Evolutionary conservation across 2,113 vertebrate genomes (phyloP), one percentile per base, ranked within the genome.

Genomic region (human): DNA sequence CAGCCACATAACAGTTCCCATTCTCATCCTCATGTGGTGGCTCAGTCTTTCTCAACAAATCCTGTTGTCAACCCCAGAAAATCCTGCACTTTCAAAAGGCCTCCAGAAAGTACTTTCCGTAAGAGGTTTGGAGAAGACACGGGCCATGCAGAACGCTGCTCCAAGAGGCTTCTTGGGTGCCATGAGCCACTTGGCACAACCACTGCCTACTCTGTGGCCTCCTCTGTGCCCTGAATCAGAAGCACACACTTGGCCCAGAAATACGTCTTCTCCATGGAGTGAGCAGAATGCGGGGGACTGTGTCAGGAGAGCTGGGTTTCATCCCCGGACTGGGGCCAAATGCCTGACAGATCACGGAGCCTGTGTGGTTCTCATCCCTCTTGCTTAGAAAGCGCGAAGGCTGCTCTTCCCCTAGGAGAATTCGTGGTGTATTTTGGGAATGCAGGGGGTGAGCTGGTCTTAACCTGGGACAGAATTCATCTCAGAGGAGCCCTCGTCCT

Each of bases 241-340:
- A 61, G 84, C 40, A 17, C 52, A n/a, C 0, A 5, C 17, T 5
- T 18, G 70, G 72, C 61, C 81, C 61, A 4, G 70, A 80, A 6
- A 12, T 0, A 0, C 1, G 0, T 1, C 5, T 35, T 20, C 45
- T 30, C 7, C 0, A 1, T 0, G 11, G 17, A 40, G 35, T 3
- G 11, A 35, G 68, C 6, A 7, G 80, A 38, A 5, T 1, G n/a
- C 6, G 13, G 64, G 18, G 20, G 27, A 0, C 55, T 1, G 0
- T 4, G 12, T 25, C 3, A 13, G 27, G 40, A 22, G 81, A 45
- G 25, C 40, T 20, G 81, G 2, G 8, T 10, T 43, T 12, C 30
- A 6, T 40, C 43, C 6, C 32, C 13, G 25, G 72, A 40, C 68
- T 4, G 0, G 35, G 18, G 52, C 57, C 27, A 9, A 27, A 43